These are phyloP conservation scores for Megalurothrips usitatus DNA, from an alignment of 2,888 invertebrate genomes.

Conservation along the genomic window DNA sequence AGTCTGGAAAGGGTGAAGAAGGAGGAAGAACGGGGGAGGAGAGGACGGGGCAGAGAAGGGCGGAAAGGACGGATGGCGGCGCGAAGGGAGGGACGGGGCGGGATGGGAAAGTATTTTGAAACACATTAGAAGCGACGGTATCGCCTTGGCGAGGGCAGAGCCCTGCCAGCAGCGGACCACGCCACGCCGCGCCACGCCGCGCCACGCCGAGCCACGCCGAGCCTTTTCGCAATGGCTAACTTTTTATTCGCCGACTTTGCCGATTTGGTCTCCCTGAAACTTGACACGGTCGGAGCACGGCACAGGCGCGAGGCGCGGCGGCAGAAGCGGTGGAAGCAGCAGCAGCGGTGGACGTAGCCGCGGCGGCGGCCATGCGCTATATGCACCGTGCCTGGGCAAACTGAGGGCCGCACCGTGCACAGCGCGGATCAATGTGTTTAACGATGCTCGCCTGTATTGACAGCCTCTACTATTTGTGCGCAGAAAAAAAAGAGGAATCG, in stretches of 20 bases:
- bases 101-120: slow-evolving; percentile 9
- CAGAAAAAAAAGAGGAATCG: too few species aligned
- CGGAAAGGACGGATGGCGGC: background rate
- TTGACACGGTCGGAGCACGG: background rate
- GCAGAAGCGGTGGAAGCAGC: too few species aligned
- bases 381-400: too few species aligned
- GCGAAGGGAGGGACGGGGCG: background rate
- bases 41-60: background rate
- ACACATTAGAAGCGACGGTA: slow-evolving; percentile 24
- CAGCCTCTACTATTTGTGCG: too few species aligned
- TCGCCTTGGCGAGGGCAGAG: background rate
- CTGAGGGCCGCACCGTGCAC: too few species aligned
- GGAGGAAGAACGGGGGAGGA: too few species aligned
- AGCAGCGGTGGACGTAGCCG: too few species aligned
- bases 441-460: too few species aligned
- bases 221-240: slow-evolving; percentile 16
- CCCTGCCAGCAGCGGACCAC: too few species aligned
- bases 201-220: background rate
- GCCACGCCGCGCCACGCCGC: background rate
- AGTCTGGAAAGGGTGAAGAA: background rate
- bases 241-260: slow-evolving; percentile 26
- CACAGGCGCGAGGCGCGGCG: too few species aligned
- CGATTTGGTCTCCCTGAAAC: slow-evolving; percentile 12
- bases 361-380: too few species aligned
- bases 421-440: too few species aligned